Evolutionary conservation across 2,113 vertebrate genomes (phyloP), one percentile per base, ranked within the genome.

Genomic region (Nibea coibor): DNA sequence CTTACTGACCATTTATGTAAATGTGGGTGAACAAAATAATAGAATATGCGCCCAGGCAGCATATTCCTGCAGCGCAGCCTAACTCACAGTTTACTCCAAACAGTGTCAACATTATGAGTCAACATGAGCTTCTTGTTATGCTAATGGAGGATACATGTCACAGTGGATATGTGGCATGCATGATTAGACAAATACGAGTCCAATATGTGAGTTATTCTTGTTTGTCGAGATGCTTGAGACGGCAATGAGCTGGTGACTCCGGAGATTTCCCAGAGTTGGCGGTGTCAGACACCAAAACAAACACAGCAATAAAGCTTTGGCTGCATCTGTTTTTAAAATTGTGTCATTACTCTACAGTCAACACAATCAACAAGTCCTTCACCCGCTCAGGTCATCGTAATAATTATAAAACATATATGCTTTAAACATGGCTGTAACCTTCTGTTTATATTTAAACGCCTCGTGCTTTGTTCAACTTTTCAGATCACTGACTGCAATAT

Each of bases 81-180:
- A 47, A 79, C 50, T 71, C 78, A 17, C 63, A 70, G 67, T 87
- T 91, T 83, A 84, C 61, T 77, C 58, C 50, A 45, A 76, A 84
- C 68, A 62, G 50, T 75, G 85, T 83, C 83, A 82, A 81, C 81
- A 87, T 63, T 79, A 76, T 66, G 84, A 89, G 87, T 80, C 80
- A 87, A 80, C 78, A 81, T 28, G n/a, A 83, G 72, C 61, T 67
- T 54, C 67, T 86, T 86, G 59, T 85, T 82, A 83, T 86, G 80
- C 62, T 78, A 82, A 81, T 79, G n/a, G 28, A 3, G 45, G 74
- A 80, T 56, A 31, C 71, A 70, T 84, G 83, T 83, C 85, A 85
- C 54, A 61, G 74, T 56, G 63, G 45, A 79, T 80, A 67, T 73
- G 64, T 42, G 39, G 64, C 51, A 59, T 48, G 82, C 77, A 80